These are phyloP conservation scores for Centropristis striata DNA, from an alignment of 2,113 vertebrate genomes.

Conservation along the genomic window DNA sequence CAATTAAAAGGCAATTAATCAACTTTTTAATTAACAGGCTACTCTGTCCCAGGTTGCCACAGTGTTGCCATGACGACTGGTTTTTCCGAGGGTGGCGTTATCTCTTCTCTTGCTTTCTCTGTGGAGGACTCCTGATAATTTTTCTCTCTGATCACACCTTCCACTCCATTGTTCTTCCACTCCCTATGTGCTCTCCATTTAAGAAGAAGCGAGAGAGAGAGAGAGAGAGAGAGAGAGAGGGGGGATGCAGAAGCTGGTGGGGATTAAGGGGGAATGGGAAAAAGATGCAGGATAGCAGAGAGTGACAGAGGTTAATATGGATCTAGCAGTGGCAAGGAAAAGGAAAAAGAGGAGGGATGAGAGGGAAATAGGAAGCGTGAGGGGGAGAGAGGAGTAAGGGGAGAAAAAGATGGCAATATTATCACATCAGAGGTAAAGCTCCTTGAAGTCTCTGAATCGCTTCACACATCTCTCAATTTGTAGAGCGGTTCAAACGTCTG, in stretches of 20 bases:
- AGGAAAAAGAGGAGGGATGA: conserved; percentile 12
- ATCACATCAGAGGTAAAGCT: conserved; percentile 43
- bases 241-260: conserved; percentile 20
- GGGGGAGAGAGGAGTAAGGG: neutral
- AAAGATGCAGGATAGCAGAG: conserved; percentile 29
- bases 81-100: conserved; percentile 49
- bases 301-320: conserved; percentile 64
- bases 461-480: conserved; percentile 23
- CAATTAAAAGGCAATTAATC: conserved; percentile 81
- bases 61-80: conserved; percentile 75
- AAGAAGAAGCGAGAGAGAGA: conserved; percentile 1
- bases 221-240: neutral
- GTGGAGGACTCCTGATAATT: conserved; percentile 42
- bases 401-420: conserved; percentile 20
- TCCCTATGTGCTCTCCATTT: conserved; percentile 7
- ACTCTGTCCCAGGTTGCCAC: conserved; percentile 61
- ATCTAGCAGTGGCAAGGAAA: conserved; percentile 8
- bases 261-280: conserved; percentile 47
- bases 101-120: conserved; percentile 32
- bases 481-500: conserved; percentile 5
- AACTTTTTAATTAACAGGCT: conserved; percentile 80
- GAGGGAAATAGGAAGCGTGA: neutral
- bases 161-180: conserved; percentile 23
- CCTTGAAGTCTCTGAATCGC: conserved; percentile 38
- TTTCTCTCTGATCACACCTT: conserved; percentile 51